These are phyloP conservation scores for Corythornis leucogaster DNA, from an alignment of 2,797 vertebrate species.

Conservation along the genomic window DNA sequence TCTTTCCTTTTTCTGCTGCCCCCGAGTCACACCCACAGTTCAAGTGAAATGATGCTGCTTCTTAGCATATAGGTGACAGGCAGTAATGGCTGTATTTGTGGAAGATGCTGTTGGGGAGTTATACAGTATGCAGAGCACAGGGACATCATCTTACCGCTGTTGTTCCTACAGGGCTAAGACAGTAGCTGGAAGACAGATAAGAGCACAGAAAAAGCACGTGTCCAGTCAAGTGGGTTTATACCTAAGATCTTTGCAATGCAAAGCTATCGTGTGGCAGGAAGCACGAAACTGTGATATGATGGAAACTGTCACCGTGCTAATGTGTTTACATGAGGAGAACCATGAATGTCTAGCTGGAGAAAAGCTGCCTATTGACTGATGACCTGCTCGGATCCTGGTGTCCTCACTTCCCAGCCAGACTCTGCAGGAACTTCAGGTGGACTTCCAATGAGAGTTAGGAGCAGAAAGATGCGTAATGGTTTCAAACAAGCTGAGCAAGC, in stretches of 20 bases:
- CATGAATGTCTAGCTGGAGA: accelerated
- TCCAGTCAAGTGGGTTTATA: not conserved
- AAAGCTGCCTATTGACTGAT: not conserved
- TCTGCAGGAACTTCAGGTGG: accelerated
- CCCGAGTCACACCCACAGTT: not conserved
- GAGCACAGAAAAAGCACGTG: not conserved
- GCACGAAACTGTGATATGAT: not conserved
- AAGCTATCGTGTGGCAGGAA: not conserved
- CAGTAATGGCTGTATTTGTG: accelerated
- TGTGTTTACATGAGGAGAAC: not conserved
- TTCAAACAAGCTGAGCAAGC: not conserved
- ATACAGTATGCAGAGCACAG: accelerated
- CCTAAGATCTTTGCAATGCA: not conserved
- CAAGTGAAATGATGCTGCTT: not conserved
- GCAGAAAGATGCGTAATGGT: not conserved
- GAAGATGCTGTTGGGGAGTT: not conserved
- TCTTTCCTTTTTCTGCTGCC: slow-evolving; percentile 54
- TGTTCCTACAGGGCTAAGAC: not conserved
- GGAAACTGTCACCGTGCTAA: not conserved
- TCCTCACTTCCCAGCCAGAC: not conserved
- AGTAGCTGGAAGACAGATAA: not conserved
- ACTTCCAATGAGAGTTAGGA: not conserved
- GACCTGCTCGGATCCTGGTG: not conserved
- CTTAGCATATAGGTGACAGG: not conserved
- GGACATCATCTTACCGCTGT: accelerated